Base-by-base conservation (phyloP, 64 coral and sea anemone species). In the Dendronephthya gigantea region DNA sequence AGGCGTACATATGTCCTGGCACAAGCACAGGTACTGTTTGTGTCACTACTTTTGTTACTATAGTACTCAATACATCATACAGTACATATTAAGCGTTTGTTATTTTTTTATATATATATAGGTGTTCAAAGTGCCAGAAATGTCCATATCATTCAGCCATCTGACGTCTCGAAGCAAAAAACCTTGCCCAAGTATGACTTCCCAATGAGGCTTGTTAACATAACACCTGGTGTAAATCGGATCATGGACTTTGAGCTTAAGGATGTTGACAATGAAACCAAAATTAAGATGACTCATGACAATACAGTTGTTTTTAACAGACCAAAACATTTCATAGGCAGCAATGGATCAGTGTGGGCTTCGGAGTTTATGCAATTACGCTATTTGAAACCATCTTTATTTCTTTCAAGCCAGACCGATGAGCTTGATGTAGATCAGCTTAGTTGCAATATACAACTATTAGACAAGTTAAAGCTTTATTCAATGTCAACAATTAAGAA, bases 261-360 rank as follows among this genome's bases (percentile, higher is more conserved):
- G 22, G 51, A 56, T 8, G 22, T 56, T 14, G 51, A 56, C 2
- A 30, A 27, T 22, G 30, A 75, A 1, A n/a, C 3, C 4, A 13
- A 33, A 30, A 7, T 75, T 3, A 75, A 75, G 69, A 75, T 75
- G 3, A 28, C 30, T 4, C 3, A 75, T 2, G 25, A 25, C 25
- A 25, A 75, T 9, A 25, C 25, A 38, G 33, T 65, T 25, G 87
- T 83, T 22, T 88, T 88, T 33, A 88, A 88, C 34, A 16, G 79
- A 13, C 87, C 76, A 83, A 83, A 83, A 22, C 58, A 88, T 83
- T 66, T 83, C 66, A 48, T 83, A n/a, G 87, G 87, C 7, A 87
- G 85, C 58, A 87, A 27, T 47, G 85, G 56, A 29, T 87, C 65
- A 29, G 85, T 87, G 2, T 87, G 85, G 85, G 85, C 85, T 28